These are phyloP conservation scores for Drosophila trapezifrons DNA, from an alignment of 1,140 invertebrate genomes.

Conservation along the genomic window DNA sequence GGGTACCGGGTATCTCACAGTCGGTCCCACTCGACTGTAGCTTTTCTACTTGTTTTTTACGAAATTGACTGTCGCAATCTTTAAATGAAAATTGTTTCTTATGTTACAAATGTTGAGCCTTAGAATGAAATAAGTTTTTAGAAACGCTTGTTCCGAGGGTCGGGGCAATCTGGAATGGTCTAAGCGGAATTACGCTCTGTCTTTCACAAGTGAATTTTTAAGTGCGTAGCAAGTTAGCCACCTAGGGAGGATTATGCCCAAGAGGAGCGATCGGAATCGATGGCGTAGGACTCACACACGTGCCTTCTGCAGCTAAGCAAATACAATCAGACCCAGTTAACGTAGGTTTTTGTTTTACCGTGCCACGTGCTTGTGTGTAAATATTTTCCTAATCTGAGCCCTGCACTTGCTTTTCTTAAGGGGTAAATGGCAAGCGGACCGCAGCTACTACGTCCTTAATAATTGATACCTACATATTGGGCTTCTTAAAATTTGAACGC, in stretches of 20 bases:
- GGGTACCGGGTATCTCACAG: too few relatives aligned
- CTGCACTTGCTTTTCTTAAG: constrained; percentile 23
- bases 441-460: constrained; percentile 29
- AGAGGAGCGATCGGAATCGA: background rate
- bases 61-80: too few relatives aligned
- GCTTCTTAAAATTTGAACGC: constrained; percentile 18
- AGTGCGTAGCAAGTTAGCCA: constrained; percentile 13
- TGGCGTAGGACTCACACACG: constrained; percentile 13
- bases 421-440: background rate
- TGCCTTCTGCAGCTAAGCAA: constrained; percentile 42
- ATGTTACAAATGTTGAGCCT: too few relatives aligned
- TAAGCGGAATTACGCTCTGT: background rate
- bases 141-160: too few relatives aligned
- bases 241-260: background rate
- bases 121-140: too few relatives aligned
- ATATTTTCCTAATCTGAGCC: constrained; percentile 41
- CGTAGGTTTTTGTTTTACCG: constrained; percentile 14
- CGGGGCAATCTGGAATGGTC: background rate
- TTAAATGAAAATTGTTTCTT: too few relatives aligned
- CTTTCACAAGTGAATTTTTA: too few relatives aligned
- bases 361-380: constrained; percentile 56
- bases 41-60: too few relatives aligned
- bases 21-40: too few relatives aligned
- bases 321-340: constrained; percentile 44
- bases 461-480: constrained; percentile 39